phyloP scores from a whole-genome alignment of 2,888 invertebrate species.

The Zygogramma bicolorata region DNA sequence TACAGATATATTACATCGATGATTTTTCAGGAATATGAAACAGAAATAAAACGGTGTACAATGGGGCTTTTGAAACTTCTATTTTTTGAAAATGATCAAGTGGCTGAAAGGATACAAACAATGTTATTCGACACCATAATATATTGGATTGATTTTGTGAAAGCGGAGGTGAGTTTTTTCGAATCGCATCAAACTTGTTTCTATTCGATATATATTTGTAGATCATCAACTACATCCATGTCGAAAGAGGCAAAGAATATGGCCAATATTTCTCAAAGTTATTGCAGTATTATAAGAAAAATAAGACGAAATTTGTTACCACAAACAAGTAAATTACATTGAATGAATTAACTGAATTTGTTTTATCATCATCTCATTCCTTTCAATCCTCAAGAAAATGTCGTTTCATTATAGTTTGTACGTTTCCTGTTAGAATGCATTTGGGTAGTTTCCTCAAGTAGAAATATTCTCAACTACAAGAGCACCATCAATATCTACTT shows the following conservation, averaged over 20 bases:
- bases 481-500: no score
- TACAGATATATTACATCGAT: no score
- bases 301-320: conserved; percentile 42
- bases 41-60: conserved; percentile 45
- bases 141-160: conserved; percentile 51
- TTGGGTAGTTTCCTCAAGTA: no score
- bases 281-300: conserved; percentile 43
- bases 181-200: background rate
- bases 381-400: no score
- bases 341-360: no score
- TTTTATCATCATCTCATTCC: no score
- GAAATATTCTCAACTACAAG: no score
- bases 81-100: conserved; percentile 45
- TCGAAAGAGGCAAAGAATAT: conserved; percentile 47
- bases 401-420: no score
- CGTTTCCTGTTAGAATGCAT: no score
- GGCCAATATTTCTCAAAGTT: conserved; percentile 43
- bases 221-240: conserved; percentile 48
- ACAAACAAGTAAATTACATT: conserved; percentile 41
- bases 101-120: conserved; percentile 39
- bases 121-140: conserved; percentile 45
- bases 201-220: conserved; percentile 32
- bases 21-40: conserved; percentile 48
- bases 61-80: conserved; percentile 43
- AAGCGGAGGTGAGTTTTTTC: conserved; percentile 45